phyloP scores from a whole-genome alignment of 2,113 vertebrate genomes.

The Eulacestoma nigropectus region DNA sequence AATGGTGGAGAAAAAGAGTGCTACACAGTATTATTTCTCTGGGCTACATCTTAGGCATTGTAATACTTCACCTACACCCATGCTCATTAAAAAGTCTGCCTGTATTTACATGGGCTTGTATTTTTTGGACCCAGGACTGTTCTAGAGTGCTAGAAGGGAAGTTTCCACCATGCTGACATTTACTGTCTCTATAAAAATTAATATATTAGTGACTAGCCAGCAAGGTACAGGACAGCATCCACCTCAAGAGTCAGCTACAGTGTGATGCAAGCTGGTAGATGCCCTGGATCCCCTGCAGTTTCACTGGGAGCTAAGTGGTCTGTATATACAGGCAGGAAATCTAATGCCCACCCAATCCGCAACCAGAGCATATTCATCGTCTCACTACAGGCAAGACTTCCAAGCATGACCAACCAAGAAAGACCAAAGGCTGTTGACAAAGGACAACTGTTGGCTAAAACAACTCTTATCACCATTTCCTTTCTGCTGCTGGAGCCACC shows the following conservation, averaged over 20 bases:
- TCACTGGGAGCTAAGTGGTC: neutral
- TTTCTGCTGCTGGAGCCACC: neutral
- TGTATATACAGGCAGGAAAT: neutral
- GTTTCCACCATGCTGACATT: neutral
- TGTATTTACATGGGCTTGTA: neutral
- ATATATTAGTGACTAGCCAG: neutral
- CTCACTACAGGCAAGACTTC: neutral
- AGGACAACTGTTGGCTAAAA: neutral
- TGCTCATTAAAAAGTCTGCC: neutral
- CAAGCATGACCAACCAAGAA: neutral
- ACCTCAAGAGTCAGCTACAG: neutral
- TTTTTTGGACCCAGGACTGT: neutral
- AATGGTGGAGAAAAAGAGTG: neutral
- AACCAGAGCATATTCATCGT: neutral
- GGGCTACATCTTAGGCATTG: neutral
- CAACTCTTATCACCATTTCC: neutral
- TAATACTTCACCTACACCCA: neutral
- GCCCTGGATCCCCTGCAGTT: neutral
- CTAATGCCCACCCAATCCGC: neutral
- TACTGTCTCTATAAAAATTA: neutral
- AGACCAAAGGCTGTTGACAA: neutral
- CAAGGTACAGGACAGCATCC: neutral
- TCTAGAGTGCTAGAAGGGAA: neutral
- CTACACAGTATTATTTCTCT: neutral
- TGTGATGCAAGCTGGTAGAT: neutral